A percentile compares a stretch with the other conserved stretches of the same genome.
Evolutionary conservation across 2,797 vertebrate genomes (phyloP).

Genomic region (Thripadectes ignobilis): DNA sequence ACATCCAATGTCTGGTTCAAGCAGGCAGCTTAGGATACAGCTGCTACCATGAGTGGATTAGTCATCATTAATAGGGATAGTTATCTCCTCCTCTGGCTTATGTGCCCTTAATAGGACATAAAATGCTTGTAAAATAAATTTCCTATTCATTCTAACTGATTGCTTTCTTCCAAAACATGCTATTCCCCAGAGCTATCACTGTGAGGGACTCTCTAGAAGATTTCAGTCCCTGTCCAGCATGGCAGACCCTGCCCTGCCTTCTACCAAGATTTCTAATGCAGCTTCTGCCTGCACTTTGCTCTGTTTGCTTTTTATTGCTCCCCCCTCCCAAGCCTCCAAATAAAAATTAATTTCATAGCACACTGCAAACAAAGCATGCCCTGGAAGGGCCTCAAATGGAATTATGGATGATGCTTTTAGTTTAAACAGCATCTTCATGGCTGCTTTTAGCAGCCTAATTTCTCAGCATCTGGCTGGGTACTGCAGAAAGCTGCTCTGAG

Average conservation of each 20-base stretch:
- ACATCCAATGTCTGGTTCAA: neutral
- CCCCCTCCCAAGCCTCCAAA: neutral
- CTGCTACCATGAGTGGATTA: slow-evolving; percentile 15
- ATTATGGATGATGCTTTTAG: neutral
- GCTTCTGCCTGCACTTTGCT: neutral
- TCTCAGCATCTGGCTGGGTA: neutral
- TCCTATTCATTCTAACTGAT: slow-evolving; percentile 40
- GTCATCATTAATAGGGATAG: slow-evolving; percentile 70
- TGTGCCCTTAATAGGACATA: slow-evolving; percentile 62
- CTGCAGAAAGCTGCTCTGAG: neutral
- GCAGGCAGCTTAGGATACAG: neutral
- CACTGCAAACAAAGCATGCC: neutral
- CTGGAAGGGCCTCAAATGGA: neutral
- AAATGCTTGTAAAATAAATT: slow-evolving; percentile 55
- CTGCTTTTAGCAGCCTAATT: neutral
- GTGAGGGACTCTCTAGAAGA: neutral
- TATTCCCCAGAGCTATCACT: slow-evolving; percentile 29
- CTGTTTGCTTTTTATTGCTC: neutral
- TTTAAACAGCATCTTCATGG: neutral
- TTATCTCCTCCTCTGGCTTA: slow-evolving; percentile 59
- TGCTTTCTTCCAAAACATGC: slow-evolving; percentile 42
- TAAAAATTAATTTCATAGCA: neutral
- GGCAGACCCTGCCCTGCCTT: slow-evolving; percentile 36
- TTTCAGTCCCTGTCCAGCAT: slow-evolving; percentile 5
- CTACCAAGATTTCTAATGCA: neutral